phyloP scores from a whole-genome alignment of 2,797 vertebrate genomes.

The Tenualosa ilisha region DNA sequence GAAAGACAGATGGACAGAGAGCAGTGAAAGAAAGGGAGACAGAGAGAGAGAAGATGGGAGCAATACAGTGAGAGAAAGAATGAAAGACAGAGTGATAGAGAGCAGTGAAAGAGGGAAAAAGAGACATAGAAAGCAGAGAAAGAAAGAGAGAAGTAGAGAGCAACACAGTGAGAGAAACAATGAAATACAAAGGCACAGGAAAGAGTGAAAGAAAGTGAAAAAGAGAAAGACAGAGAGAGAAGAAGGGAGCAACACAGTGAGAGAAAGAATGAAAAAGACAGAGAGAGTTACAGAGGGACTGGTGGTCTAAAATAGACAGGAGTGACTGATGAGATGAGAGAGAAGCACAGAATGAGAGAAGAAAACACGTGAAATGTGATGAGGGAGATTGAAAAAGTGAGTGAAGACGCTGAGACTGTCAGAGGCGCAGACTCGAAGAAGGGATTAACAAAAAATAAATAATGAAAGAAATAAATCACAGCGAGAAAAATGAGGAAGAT shows the following conservation, averaged over 20 bases:
- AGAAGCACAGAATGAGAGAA: background rate
- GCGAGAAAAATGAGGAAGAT: background rate
- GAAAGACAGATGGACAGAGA: slow-evolving; percentile 7
- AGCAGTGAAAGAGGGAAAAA: background rate
- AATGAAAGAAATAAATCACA: slow-evolving; percentile 7
- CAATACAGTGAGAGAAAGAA: too few species aligned
- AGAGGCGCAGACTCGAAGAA: background rate
- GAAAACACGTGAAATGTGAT: background rate
- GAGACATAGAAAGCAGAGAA: background rate
- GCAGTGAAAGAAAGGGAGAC: background rate
- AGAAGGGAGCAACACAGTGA: background rate
- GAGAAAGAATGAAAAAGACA: background rate
- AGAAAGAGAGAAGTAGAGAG: background rate
- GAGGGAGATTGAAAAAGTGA: slow-evolving; percentile 4
- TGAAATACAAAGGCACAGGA: too few species aligned
- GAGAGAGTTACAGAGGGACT: background rate
- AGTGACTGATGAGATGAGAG: slow-evolving; percentile 16
- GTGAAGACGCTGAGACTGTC: slow-evolving; percentile 9
- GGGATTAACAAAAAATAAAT: slow-evolving; percentile 14
- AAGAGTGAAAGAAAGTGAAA: background rate
- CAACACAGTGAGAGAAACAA: background rate
- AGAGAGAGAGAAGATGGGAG: background rate
- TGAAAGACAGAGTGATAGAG: too few species aligned
- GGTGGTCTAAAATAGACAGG: slow-evolving; percentile 6
- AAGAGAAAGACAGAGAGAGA: slow-evolving; percentile 9